Conservation (phyloP, 2,113 vertebrate genomes). For the Tringa solitaria region DNA sequence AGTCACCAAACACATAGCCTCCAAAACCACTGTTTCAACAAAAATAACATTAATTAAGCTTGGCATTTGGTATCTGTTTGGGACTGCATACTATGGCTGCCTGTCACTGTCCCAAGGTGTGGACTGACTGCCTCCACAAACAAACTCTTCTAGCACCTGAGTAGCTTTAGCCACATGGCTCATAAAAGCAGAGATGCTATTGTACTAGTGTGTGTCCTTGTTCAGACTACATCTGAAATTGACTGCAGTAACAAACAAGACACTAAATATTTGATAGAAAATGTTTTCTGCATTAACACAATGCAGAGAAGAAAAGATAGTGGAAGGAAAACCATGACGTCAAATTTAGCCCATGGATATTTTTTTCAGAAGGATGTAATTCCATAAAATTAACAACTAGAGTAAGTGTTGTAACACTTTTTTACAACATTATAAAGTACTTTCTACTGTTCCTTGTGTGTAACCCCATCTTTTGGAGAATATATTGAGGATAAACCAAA, state of each 20-base stretch:
- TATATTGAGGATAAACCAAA: neutral
- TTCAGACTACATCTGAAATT: neutral
- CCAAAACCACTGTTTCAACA: neutral
- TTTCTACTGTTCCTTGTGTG: neutral
- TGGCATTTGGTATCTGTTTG: neutral
- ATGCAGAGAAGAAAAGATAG: neutral
- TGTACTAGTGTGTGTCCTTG: neutral
- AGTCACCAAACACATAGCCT: neutral
- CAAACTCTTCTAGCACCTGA: neutral
- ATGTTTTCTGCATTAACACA: neutral
- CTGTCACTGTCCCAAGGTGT: neutral
- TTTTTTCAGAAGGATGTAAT: neutral
- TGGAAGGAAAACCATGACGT: neutral
- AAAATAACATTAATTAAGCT: neutral
- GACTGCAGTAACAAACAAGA: neutral
- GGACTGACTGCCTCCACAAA: neutral
- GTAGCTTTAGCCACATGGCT: neutral
- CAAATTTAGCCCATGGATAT: neutral
- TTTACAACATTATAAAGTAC: neutral
- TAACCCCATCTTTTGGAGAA: neutral
- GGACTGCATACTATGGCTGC: neutral
- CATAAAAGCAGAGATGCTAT: neutral
- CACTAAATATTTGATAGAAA: neutral
- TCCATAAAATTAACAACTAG: neutral
- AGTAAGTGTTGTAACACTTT: neutral